Evolutionary conservation across 2,888 invertebrate species (phyloP).

Genomic region (Pristionchus entomophagus): DNA sequence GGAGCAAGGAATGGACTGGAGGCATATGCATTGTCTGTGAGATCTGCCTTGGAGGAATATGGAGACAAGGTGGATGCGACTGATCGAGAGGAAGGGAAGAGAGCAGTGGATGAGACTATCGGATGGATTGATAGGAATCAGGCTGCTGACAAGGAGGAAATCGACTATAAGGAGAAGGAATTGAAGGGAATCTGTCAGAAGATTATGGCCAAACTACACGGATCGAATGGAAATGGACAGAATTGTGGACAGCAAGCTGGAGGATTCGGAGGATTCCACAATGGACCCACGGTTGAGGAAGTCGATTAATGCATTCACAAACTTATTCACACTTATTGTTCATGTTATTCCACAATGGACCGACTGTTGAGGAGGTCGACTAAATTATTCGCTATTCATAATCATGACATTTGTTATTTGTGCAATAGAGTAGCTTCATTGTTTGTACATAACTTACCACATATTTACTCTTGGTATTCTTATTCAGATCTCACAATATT

Average conservation of each 20-base stretch:
- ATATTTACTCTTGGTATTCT: neutral
- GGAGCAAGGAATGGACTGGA: conserved; percentile 89
- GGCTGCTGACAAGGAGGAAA: conserved; percentile 89
- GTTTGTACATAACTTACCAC: neutral
- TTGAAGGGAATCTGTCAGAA: conserved; percentile 60
- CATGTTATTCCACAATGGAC: too few relatives aligned
- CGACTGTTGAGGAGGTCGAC: too few relatives aligned
- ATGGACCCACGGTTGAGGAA: conserved; percentile 72
- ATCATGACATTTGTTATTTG: conserved; percentile 28
- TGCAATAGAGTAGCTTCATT: conserved; percentile 12
- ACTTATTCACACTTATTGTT: too few relatives aligned
- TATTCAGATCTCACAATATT: neutral
- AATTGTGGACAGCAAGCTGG: conserved; percentile 58
- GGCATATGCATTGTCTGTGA: conserved; percentile 82
- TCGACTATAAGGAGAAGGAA: too few relatives aligned
- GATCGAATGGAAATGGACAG: conserved; percentile 48
- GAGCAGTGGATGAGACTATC: conserved; percentile 91
- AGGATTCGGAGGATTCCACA: conserved; percentile 47
- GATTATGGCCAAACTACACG: conserved; percentile 69
- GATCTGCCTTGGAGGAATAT: conserved; percentile 67
- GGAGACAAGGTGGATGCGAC: conserved; percentile 90
- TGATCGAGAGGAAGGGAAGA: conserved; percentile 87
- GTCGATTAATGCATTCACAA: conserved; percentile 72
- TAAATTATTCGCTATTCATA: neutral
- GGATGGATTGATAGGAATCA: conserved; percentile 82